These are phyloP conservation scores for Parascotia fuliginaria DNA, from an alignment of 2,888 invertebrate species.

Conservation along the genomic window DNA sequence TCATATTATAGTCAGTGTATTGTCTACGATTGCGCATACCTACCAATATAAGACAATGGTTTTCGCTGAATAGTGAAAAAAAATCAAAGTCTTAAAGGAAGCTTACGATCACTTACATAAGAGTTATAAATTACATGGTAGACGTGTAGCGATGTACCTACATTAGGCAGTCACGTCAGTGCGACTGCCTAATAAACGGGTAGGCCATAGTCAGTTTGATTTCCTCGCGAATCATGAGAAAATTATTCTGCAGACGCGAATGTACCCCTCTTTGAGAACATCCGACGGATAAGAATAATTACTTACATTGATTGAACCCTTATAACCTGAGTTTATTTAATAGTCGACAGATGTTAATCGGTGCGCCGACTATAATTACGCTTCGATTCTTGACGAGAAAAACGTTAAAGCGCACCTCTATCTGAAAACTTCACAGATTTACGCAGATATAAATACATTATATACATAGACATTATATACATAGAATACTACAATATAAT, in stretches of 20 bases:
- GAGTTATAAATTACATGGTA: conserved; percentile 60
- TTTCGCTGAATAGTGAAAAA: conserved; percentile 10
- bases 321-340: conserved; percentile 83
- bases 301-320: conserved; percentile 85
- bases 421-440: conserved; percentile 53
- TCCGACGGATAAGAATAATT: conserved; percentile 86
- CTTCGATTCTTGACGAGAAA: conserved; percentile 80
- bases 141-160: conserved; percentile 63
- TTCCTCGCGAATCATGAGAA: conserved; percentile 83
- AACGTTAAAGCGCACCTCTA: conserved; percentile 64
- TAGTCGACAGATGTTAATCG: conserved; percentile 86
- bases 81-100: conserved; percentile 28
- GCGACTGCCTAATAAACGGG: conserved; percentile 82
- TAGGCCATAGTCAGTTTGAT: conserved; percentile 69
- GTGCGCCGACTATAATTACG: conserved; percentile 78
- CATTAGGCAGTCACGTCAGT: conserved; percentile 75
- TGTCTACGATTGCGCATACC: conserved; percentile 2
- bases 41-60: conserved; percentile 7
- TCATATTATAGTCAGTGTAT: not conserved
- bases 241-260: conserved; percentile 74
- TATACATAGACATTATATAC: not conserved
- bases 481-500: not conserved
- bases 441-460: conserved; percentile 16
- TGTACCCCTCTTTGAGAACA: conserved; percentile 77
- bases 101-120: conserved; percentile 35